Evolutionary conservation across 2,113 vertebrate genomes (phyloP).

Genomic region (Grammomys surdaster): DNA sequence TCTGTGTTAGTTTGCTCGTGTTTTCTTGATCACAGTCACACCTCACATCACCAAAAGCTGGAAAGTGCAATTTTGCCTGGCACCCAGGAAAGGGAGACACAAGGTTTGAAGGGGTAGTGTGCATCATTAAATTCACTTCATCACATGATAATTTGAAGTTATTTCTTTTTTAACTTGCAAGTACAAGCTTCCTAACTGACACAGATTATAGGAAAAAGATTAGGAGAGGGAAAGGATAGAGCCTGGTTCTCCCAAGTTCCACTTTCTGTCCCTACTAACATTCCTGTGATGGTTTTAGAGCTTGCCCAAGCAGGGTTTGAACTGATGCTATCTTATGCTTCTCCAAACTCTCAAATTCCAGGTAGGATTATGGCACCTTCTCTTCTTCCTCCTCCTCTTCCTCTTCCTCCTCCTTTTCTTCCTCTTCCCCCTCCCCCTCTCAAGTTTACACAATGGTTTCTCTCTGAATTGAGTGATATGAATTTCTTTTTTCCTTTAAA

Average conservation of each 20-base stretch:
- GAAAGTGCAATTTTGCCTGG: neutral
- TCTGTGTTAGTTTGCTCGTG: neutral
- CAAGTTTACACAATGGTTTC: neutral
- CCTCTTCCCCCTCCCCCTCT: neutral
- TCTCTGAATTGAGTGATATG: neutral
- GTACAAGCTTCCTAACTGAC: neutral
- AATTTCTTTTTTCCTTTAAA: neutral
- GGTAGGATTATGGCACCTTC: neutral
- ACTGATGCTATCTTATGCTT: neutral
- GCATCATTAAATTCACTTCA: neutral
- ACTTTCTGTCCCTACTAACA: neutral
- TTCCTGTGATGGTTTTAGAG: neutral
- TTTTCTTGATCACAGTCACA: neutral
- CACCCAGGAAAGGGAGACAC: neutral
- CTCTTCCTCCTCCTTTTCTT: too few species aligned
- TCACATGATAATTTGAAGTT: constrained; percentile 9
- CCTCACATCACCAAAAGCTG: neutral
- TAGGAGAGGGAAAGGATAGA: neutral
- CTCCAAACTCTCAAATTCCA: neutral
- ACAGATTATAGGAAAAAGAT: neutral
- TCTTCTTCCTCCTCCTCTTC: neutral
- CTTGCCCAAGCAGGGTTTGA: neutral
- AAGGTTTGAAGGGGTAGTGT: neutral
- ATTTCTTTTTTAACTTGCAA: constrained; percentile 32
- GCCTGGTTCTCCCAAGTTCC: neutral